A percentile compares a stretch with the other conserved stretches of the same genome.
These are phyloP conservation scores for Anguilla megastoma DNA, from an alignment of 2,797 vertebrate genomes.

Conservation along the genomic window DNA sequence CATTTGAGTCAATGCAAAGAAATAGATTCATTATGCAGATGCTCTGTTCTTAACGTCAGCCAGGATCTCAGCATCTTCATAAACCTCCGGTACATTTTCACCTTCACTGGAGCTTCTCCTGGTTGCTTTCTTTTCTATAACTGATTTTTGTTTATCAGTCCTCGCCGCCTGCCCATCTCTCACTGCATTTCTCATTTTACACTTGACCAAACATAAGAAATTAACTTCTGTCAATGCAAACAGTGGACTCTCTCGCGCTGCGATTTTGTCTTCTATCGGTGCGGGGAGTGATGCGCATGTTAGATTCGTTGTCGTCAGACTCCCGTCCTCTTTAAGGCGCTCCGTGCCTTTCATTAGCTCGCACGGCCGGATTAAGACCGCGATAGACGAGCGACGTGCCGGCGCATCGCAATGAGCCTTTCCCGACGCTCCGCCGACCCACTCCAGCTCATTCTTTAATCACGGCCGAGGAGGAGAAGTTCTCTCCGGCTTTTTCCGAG, in stretches of 20 bases:
- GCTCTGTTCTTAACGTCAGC: neutral
- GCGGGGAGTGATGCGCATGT: constrained; percentile 60
- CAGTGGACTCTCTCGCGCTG: constrained; percentile 53
- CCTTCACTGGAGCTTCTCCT: no score
- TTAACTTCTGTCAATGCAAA: constrained; percentile 54
- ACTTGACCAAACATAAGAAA: constrained; percentile 60
- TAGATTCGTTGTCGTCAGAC: constrained; percentile 49
- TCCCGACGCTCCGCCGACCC: constrained; percentile 61
- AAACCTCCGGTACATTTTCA: neutral
- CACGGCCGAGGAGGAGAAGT: constrained; percentile 65
- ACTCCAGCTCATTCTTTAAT: constrained; percentile 74
- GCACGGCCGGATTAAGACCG: constrained; percentile 71
- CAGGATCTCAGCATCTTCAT: neutral
- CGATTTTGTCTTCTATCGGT: constrained; percentile 64
- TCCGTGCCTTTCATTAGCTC: constrained; percentile 70
- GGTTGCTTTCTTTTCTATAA: neutral
- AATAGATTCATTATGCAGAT: neutral
- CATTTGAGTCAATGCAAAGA: neutral
- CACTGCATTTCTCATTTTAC: constrained; percentile 61
- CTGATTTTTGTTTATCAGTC: constrained; percentile 45
- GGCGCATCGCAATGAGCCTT: constrained; percentile 77
- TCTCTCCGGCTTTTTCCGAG: constrained; percentile 52
- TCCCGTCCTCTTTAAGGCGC: constrained; percentile 57
- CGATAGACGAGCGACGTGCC: constrained; percentile 66
- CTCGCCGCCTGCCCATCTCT: constrained; percentile 40